Conservation (phyloP, 2,888 invertebrate genomes). For the Anagyrus pseudococci region DNA sequence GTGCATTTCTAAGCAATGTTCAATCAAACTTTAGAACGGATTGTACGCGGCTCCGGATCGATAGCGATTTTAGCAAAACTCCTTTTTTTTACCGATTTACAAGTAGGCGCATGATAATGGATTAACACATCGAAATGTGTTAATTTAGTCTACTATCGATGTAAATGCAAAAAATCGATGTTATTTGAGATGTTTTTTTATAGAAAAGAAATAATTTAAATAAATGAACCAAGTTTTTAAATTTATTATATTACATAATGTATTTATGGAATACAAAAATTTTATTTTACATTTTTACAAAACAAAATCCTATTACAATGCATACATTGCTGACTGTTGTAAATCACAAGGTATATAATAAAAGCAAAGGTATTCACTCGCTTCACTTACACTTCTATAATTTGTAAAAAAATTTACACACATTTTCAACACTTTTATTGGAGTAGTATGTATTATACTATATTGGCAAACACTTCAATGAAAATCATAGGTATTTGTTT, state of each 20-base stretch:
- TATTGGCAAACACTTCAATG: too few species aligned
- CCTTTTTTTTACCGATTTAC: too few species aligned
- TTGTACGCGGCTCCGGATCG: too few species aligned
- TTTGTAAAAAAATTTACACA: constrained; percentile 25
- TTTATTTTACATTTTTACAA: constrained; percentile 37
- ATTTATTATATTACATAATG: constrained; percentile 2
- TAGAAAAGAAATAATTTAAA: constrained; percentile 10
- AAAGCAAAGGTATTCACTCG: constrained; percentile 9
- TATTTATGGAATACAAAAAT: constrained; percentile 15
- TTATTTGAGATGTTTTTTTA: not conserved
- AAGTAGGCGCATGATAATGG: too few species aligned
- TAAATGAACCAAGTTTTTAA: not conserved
- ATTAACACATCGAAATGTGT: too few species aligned
- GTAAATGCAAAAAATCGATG: too few species aligned
- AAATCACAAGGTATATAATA: constrained; percentile 4
- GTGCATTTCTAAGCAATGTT: too few species aligned
- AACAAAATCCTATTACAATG: constrained; percentile 20
- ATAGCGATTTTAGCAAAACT: too few species aligned
- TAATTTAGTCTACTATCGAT: too few species aligned
- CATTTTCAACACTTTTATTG: constrained; percentile 12
- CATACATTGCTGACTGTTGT: constrained; percentile 15
- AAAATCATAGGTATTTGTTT: not conserved
- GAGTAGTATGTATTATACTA: too few species aligned
- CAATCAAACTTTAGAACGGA: too few species aligned
- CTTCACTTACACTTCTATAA: constrained; percentile 18